Evolutionary conservation across 2,797 vertebrate species (phyloP).

Genomic region (Orientallactaga sibirica): DNA sequence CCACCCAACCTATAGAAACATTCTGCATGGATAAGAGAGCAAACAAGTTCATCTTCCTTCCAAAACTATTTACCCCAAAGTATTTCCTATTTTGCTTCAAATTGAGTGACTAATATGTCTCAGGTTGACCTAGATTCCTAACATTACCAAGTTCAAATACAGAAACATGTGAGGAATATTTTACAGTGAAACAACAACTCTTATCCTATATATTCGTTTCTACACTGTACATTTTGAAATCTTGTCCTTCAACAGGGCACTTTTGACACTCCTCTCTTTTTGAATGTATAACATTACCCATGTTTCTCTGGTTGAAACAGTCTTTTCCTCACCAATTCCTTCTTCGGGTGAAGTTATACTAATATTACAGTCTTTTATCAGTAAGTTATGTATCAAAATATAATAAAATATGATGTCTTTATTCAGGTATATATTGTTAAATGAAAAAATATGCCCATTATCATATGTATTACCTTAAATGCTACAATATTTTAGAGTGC

Average conservation of each 20-base stretch:
- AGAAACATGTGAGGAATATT: no score
- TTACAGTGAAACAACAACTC: no score
- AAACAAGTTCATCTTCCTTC: neutral
- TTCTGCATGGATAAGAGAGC: neutral
- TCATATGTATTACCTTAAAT: neutral
- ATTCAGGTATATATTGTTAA: no score
- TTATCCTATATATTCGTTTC: no score
- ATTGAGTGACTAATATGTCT: neutral
- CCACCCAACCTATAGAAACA: neutral
- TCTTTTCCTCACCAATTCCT: neutral
- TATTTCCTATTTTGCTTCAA: neutral
- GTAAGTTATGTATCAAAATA: no score
- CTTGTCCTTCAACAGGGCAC: no score
- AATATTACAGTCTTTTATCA: neutral
- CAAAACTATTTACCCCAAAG: neutral
- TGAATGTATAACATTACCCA: neutral
- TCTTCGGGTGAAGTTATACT: neutral
- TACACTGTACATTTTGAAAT: no score
- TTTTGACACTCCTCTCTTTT: neutral
- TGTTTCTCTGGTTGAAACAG: neutral
- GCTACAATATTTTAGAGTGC: neutral
- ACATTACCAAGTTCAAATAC: neutral
- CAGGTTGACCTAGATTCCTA: neutral
- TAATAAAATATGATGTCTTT: no score
- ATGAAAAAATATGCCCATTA: no score